Percentiles rank a stretch among this genome's conserved stretches.
Evolutionary conservation across 2,113 vertebrate genomes (phyloP).

Genomic region (Leptodactylus fuscus): DNA sequence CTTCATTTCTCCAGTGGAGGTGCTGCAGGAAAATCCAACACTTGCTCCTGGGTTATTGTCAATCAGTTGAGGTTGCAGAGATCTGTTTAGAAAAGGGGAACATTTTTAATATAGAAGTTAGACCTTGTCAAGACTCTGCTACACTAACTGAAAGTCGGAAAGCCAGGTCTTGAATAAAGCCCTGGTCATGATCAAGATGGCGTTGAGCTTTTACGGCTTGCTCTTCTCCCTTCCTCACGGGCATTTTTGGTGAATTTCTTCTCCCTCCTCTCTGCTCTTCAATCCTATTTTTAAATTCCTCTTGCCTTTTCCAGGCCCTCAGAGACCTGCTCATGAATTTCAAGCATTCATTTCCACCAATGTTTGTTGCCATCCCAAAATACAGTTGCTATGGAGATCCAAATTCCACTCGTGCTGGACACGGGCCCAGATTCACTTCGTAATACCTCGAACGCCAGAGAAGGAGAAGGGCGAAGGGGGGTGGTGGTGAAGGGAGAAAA

Average conservation of each 20-base stretch:
- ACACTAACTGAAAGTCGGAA: neutral
- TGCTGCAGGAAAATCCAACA: neutral
- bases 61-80: too few relatives aligned
- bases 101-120: too few relatives aligned
- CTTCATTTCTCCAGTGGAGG: neutral
- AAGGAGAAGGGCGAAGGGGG: conserved; percentile 26
- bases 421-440: conserved; percentile 67
- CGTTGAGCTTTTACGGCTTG: neutral
- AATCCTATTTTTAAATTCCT: conserved; percentile 60
- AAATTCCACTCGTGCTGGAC: conserved; percentile 72
- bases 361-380: conserved; percentile 73
- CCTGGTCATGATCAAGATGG: neutral
- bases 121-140: too few relatives aligned
- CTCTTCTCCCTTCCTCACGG: conserved; percentile 10
- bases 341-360: conserved; percentile 62
- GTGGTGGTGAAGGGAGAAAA: conserved; percentile 20
- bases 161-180: neutral
- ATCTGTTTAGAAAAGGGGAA: too few relatives aligned
- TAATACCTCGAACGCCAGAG: conserved; percentile 62
- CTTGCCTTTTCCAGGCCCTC: conserved; percentile 59
- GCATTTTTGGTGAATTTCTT: neutral
- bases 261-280: conserved; percentile 20
- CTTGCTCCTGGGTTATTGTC: too few relatives aligned
- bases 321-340: conserved; percentile 60
- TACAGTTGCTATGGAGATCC: conserved; percentile 70